Base-by-base conservation (phyloP, 2,797 vertebrate species). In the Anguilla pacifica region DNA sequence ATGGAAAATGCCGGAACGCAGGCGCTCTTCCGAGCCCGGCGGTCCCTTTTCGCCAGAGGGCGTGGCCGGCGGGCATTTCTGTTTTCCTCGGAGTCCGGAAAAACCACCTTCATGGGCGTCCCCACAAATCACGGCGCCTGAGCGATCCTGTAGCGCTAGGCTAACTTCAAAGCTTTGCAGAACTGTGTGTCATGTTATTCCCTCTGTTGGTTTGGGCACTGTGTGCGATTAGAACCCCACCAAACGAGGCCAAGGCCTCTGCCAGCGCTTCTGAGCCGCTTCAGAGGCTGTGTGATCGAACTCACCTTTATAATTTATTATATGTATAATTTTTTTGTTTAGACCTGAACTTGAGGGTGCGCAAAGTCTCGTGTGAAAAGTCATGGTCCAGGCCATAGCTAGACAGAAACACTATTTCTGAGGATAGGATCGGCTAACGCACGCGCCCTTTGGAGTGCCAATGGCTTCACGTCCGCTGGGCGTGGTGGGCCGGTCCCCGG, bases 1-100 rank as follows among this genome's bases (percentile, higher is more conserved):
- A 79, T 93, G 94, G 15, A 95, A 94, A 95, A 22, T 91, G 93
- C 90, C 87, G 85, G 82, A 82, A 70, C 85, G 91, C 89, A 83
- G 92, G 57, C 88, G 90, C 89, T 93, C 92, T 92, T 89, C 86
- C 39, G 72, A 10, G 28, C 28, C 82, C 53, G 79, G 72, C 51
- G 31, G 84, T 49, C 74, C 86, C 39, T 39, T 39, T 89, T 64
- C 88, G 88, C 85, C 90, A 87, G 88, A 91, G 91, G 88, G 70
- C 86, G 86, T 59, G 79, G 87, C 84, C 39, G 6, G 74, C 89
- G 90, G 88, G 84, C 88, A 85, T 90, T 90, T 91, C 91, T 89
- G 89, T 91, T 91, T 90, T 90, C 57, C 72, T 64, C 11, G 51
- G n/a, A 85, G 46, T 46, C 70, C 25, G 9, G 9, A 49, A 15